Conservation (phyloP, 2,113 vertebrate genomes). For the Trogon melanurus region DNA sequence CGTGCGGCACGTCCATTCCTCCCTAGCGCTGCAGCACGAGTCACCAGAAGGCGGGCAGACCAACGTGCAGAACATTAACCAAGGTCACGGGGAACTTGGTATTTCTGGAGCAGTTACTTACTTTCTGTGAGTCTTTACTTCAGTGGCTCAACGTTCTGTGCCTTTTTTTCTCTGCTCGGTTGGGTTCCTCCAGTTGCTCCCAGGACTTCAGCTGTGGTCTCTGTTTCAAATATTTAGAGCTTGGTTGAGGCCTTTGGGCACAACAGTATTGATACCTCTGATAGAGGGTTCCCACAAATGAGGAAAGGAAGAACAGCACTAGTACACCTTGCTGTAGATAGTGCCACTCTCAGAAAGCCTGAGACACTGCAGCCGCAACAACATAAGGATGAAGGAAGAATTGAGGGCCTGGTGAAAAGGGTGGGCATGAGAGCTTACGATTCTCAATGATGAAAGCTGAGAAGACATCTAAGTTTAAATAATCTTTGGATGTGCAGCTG, state of each 20-base stretch:
- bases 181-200: not conserved
- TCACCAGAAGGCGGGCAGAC: not conserved
- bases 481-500: not conserved
- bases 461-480: conserved; percentile 1
- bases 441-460: not conserved
- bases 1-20: not conserved
- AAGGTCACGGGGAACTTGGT: not conserved
- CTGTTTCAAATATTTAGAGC: not conserved
- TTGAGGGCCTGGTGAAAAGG: not conserved
- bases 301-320: not conserved
- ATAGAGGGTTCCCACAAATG: not conserved
- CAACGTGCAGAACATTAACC: not conserved
- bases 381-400: not conserved
- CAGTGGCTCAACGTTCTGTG: not conserved
- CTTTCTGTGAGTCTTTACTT: not conserved
- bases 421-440: not conserved
- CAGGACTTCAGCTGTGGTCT: not conserved
- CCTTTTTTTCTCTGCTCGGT: not conserved
- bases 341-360: not conserved
- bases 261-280: not conserved
- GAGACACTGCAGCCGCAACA: not conserved
- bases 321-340: not conserved
- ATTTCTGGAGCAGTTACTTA: not conserved
- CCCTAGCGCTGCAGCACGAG: not conserved
- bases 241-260: not conserved